Percentiles rank a stretch among this genome's conserved stretches.
These are phyloP conservation scores for Colletes gigas DNA, from an alignment of 1,140 invertebrate species.

Conservation along the genomic window DNA sequence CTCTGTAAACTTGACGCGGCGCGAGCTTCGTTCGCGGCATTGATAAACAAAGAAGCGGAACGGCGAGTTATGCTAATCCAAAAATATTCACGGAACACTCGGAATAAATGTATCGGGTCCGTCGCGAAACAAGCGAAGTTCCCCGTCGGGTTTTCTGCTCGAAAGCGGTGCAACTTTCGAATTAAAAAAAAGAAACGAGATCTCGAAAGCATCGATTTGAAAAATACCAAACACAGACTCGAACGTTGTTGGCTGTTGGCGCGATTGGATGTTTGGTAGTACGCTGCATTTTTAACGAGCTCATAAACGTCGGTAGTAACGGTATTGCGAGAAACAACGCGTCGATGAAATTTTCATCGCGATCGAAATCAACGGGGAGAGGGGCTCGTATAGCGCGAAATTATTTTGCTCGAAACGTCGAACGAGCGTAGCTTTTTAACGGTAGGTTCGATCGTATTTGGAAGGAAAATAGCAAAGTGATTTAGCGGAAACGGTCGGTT, in stretches of 20 bases:
- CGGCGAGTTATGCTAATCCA: neutral
- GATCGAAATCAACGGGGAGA: conserved; percentile 13
- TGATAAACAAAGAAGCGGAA: neutral
- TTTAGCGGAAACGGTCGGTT: no score
- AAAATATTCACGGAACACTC: conserved; percentile 10
- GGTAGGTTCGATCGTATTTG: no score
- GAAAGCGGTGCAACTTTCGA: neutral
- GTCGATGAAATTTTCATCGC: conserved; percentile 7
- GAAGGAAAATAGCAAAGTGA: no score
- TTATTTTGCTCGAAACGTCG: neutral
- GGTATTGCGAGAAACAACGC: neutral
- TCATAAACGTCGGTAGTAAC: conserved; percentile 10
- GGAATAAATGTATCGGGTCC: neutral
- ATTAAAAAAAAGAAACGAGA: neutral
- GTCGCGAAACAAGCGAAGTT: no score
- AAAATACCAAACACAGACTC: neutral
- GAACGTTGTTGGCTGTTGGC: neutral
- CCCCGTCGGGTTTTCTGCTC: no score
- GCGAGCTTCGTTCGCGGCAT: neutral
- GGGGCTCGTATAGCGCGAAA: neutral
- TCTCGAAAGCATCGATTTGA: neutral
- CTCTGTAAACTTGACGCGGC: neutral
- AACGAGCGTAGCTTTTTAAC: no score
- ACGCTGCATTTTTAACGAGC: conserved; percentile 11
- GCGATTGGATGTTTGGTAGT: neutral